A percentile compares a stretch with the other conserved stretches of the same genome.
These are phyloP conservation scores for Drosophila suboccidentalis DNA, from an alignment of 2,888 invertebrate genomes.

Conservation along the genomic window DNA sequence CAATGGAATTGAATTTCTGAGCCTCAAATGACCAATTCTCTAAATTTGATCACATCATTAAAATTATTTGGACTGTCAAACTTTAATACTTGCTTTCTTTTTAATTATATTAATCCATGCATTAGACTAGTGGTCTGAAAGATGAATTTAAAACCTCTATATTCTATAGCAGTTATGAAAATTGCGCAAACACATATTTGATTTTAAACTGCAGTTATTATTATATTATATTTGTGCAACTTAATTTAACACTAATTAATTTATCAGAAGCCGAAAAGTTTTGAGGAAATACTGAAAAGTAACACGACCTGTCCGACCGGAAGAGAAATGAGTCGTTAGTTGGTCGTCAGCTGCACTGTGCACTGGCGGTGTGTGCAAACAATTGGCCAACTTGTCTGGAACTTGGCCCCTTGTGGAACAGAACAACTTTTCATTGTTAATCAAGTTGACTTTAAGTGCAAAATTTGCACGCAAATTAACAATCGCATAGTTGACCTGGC, in stretches of 20 bases:
- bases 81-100: too few species aligned
- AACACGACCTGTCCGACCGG: slow-evolving; percentile 19
- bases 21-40: too few species aligned
- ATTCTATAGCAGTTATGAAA: not conserved
- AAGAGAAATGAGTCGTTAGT: slow-evolving; percentile 10
- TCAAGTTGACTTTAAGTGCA: slow-evolving; percentile 62
- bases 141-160: not conserved
- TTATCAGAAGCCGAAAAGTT: slow-evolving; percentile 51
- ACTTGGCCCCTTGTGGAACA: slow-evolving; percentile 49
- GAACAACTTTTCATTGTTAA: slow-evolving; percentile 64
- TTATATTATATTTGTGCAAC: slow-evolving; percentile 10
- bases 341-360: slow-evolving; percentile 11
- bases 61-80: too few species aligned
- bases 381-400: slow-evolving; percentile 61
- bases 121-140: too few species aligned
- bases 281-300: slow-evolving; percentile 42
- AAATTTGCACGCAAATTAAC: slow-evolving; percentile 62
- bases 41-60: too few species aligned
- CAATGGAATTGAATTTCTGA: too few species aligned
- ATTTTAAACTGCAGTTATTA: slow-evolving; percentile 1
- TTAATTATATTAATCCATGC: too few species aligned
- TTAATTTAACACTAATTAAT: slow-evolving; percentile 61
- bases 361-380: slow-evolving; percentile 40
- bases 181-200: not conserved
- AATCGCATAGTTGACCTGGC: slow-evolving; percentile 46